Base-by-base conservation (phyloP, 2,888 invertebrate species). In the Tolmerus cingulatus region DNA sequence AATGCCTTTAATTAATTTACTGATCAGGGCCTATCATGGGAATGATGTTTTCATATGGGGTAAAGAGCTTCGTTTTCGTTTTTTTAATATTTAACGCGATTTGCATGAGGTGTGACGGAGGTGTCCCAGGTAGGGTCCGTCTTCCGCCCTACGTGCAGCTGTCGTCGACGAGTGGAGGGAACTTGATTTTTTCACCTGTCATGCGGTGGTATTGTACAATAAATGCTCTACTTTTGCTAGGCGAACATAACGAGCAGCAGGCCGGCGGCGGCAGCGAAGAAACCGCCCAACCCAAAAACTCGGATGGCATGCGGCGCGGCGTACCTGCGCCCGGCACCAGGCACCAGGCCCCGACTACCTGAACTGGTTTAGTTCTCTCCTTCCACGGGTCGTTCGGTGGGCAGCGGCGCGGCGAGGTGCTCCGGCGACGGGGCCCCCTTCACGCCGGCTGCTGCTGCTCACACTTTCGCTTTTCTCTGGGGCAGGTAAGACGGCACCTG, bases 161-260 rank as follows among this genome's bases (percentile, higher is more conserved):
- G 23, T 37, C 51, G 51, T 79, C 88, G 14, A 85, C n/a, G 76
- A 55, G 30, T 87, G 7, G 51, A 51, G 87, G 74, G 4, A 87
- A 88, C 87, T 74, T 57, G 16, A 57, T 87, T 89, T 88, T 88
- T 88, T 88, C 87, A 88, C 88, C 88, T 89, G 87, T 76, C 51
- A 74, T 86, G 88, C 87, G 87, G 87, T 89, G 89, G 86, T 81
- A 91, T 91, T 91, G 91, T 92, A 92, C 91, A 91, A 92, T 91
- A 92, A 92, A 91, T 92, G 92, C 92, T 92, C 92, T 92, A 92
- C 90, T 92, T 92, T 91, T 90, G 92, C 91, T 92, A 92, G 92
- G 92, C 91, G 91, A 90, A 89, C 92, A 92, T 91, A 90, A 91
- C 87, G 43, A 27, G 87, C 87, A 87, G 79, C 81, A 88, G 37